Evolutionary conservation across 2,797 vertebrate genomes (phyloP).

Genomic region (Rhinogobio ventralis): DNA sequence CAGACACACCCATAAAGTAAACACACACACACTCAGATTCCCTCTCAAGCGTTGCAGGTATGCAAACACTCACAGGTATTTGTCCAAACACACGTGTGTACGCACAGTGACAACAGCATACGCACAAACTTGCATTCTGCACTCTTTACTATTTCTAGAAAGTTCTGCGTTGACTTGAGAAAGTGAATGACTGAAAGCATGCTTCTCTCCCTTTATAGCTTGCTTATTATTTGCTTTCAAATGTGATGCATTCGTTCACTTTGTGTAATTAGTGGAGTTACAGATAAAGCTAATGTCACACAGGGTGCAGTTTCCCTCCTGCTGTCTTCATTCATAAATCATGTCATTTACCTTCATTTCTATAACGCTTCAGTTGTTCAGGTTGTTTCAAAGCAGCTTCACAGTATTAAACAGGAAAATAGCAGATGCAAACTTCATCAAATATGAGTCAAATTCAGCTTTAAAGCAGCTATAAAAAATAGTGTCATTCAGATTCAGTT

Average conservation of each 20-base stretch:
- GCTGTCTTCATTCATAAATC: not conserved
- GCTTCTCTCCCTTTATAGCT: not conserved
- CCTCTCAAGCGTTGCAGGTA: constrained; percentile 12
- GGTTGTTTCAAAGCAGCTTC: not conserved
- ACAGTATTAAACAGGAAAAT: not conserved
- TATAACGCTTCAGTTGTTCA: not conserved
- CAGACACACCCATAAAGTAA: constrained; percentile 29
- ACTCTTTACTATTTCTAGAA: not conserved
- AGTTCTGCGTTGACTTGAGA: not conserved
- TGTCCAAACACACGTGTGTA: constrained; percentile 23
- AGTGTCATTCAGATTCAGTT: too few species aligned
- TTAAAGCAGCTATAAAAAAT: not conserved
- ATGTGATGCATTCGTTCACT: not conserved
- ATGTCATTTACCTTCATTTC: not conserved
- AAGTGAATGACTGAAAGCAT: not conserved
- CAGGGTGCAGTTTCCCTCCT: not conserved
- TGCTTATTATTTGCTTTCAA: not conserved
- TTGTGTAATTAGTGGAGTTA: not conserved
- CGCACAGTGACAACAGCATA: not conserved
- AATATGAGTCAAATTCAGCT: not conserved
- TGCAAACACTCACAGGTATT: constrained; percentile 38
- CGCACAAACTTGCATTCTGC: constrained; percentile 1
- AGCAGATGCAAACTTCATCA: not conserved
- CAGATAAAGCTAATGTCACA: not conserved
- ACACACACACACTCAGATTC: constrained; percentile 40